phyloP scores from a whole-genome alignment of 2,113 vertebrate genomes.

The Tylochromis polylepis region DNA sequence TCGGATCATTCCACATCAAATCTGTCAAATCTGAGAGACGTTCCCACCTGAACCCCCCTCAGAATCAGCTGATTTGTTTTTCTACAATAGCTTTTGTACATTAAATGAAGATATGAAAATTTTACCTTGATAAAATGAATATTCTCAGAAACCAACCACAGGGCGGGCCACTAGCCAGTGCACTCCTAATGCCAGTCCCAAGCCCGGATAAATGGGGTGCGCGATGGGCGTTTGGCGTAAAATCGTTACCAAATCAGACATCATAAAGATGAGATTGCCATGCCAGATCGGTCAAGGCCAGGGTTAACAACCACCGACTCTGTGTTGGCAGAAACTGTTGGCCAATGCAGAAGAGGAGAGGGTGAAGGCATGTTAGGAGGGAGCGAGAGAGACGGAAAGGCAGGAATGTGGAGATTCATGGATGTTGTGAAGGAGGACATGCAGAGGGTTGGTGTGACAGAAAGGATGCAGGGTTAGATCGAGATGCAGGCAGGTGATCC shows the following conservation, averaged over 20 bases:
- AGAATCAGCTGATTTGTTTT: not conserved
- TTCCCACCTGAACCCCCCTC: not conserved
- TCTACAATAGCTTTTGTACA: not conserved
- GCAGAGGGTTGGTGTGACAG: not conserved
- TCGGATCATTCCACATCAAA: too few relatives aligned
- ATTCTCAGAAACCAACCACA: not conserved
- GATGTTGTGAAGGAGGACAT: not conserved
- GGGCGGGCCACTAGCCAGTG: accelerated
- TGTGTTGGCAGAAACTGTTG: not conserved
- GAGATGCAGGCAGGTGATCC: not conserved
- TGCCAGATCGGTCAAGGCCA: not conserved
- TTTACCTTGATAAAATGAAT: not conserved
- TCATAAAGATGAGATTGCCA: not conserved
- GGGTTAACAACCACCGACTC: not conserved
- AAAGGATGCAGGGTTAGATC: not conserved
- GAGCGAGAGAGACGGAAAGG: too few relatives aligned
- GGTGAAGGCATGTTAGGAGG: not conserved
- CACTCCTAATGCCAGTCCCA: not conserved
- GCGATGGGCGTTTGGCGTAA: not conserved
- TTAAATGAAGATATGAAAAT: not conserved
- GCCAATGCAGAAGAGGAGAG: not conserved
- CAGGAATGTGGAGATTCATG: not conserved
- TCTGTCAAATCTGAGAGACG: not conserved
- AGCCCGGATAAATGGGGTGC: not conserved
- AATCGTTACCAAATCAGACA: too few relatives aligned